Evolutionary conservation across 2,113 vertebrate species (phyloP), one percentile per base, ranked within the genome.

Genomic region (Stercorarius parasiticus): DNA sequence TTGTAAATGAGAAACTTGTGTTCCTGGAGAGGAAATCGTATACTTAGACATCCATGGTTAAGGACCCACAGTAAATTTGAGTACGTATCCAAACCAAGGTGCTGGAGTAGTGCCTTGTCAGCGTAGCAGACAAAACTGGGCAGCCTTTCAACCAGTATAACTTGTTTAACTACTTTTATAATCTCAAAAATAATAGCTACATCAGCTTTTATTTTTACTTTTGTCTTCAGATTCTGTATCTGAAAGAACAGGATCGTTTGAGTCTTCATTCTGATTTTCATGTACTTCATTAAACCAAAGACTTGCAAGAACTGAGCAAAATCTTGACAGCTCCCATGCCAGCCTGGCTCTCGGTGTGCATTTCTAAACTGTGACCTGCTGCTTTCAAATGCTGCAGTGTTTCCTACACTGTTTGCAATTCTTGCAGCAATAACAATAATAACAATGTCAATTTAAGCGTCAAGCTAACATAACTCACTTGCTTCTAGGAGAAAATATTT

Each of bases 161-260:
- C 61, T 91, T 76, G 40, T 56, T 91, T 9, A 72, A 34, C 61
- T 71, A 11, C 61, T 40, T 93, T 49, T 65, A 27, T 84, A 71
- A 76, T 79, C 53, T 55, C 2, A 32, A 86, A 78, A 89, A n/a
- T 58, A 90, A 42, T 38, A 89, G 26, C 47, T 72, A 29, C 40
- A 76, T 53, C 70, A 67, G 18, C 13, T 72, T 95, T 91, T 67
- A 30, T 64, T 94, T 86, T 94, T 77, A 65, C 43, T 95, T 96
- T 95, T 79, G 43, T 69, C 81, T 69, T 85, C 86, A 79, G 34
- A 47, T 71, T 95, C 45, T 67, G 12, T 55, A 52, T 74, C 34
- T 76, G 77, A 91, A 64, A 69, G 26, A 93, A 74, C 15, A 67
- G 81, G 56, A 76, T 82, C 47, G 69, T 91, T 21, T 26, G 61